A percentile compares a stretch with the other conserved stretches of the same genome.
Evolutionary conservation across 2,888 invertebrate species (phyloP).

Genomic region (Metalampra italica): DNA sequence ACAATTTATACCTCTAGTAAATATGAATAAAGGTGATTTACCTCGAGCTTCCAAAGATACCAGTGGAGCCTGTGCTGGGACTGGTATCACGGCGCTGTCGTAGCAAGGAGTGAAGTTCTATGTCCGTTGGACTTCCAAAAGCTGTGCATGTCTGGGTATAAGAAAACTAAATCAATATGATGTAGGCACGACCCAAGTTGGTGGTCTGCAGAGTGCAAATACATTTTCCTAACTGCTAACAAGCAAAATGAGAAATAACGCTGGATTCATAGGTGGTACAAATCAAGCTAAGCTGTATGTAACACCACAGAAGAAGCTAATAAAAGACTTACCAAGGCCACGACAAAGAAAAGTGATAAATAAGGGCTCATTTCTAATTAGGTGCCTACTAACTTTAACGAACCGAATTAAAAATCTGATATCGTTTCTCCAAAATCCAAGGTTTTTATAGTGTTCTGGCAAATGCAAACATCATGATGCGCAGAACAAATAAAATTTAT

Average conservation of each 20-base stretch:
- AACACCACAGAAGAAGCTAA: no score
- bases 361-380: slow-evolving; percentile 35
- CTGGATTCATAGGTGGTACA: no score
- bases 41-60: not conserved
- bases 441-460: slow-evolving; percentile 50
- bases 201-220: no score
- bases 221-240: no score
- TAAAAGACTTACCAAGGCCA: slow-evolving; percentile 32
- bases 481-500: slow-evolving; percentile 19
- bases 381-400: not conserved
- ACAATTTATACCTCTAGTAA: no score
- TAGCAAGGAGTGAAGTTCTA: slow-evolving; percentile 21
- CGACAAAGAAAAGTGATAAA: slow-evolving; percentile 26
- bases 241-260: no score
- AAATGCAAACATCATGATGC: slow-evolving; percentile 29
- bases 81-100: slow-evolving; percentile 22
- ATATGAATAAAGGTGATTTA: not conserved
- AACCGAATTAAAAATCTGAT: not conserved
- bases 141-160: slow-evolving; percentile 30
- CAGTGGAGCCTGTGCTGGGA: not conserved
- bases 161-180: not conserved
- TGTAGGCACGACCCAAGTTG: no score
- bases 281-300: no score
- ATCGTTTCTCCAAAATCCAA: slow-evolving; percentile 14
- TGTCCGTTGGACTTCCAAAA: slow-evolving; percentile 29